Percentiles rank a stretch among this genome's conserved stretches.
Evolutionary conservation across 2,888 invertebrate genomes (phyloP).

Genomic region (Hydrotaea diabolus): DNA sequence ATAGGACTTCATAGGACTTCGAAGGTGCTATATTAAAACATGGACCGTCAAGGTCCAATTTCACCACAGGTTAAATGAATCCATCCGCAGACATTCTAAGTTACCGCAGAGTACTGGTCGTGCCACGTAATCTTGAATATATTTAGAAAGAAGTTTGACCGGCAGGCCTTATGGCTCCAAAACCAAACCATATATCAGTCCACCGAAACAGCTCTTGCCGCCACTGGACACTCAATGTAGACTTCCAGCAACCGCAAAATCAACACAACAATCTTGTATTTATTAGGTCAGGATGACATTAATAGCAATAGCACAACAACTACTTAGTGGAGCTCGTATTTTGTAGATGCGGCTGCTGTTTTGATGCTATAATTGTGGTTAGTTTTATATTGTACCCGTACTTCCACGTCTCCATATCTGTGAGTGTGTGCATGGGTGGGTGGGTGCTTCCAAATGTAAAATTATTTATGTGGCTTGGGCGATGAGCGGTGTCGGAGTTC

Average conservation of each 20-base stretch:
- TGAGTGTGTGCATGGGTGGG: neutral
- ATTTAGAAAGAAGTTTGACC: too few species aligned
- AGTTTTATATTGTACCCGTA: conserved; percentile 12
- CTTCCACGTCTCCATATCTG: neutral
- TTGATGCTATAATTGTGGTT: conserved; percentile 32
- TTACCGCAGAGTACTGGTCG: too few species aligned
- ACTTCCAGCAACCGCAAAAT: conserved; percentile 44
- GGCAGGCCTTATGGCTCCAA: too few species aligned
- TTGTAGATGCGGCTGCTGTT: neutral
- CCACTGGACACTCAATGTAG: neutral
- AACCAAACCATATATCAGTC: too few species aligned
- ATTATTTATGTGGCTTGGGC: neutral
- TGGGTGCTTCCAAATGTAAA: neutral
- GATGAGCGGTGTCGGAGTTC: neutral
- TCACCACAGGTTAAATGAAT: too few species aligned
- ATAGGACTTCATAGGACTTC: too few species aligned
- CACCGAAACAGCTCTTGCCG: too few species aligned
- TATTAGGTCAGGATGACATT: conserved; percentile 36
- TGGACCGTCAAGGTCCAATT: too few species aligned
- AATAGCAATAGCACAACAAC: conserved; percentile 31
- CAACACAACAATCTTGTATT: conserved; percentile 29
- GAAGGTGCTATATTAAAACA: too few species aligned
- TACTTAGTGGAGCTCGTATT: too few species aligned
- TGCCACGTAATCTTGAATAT: too few species aligned
- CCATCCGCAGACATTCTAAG: too few species aligned